phyloP scores from a whole-genome alignment of 1,140 invertebrate species.

The Trachymyrmex septentrionalis region DNA sequence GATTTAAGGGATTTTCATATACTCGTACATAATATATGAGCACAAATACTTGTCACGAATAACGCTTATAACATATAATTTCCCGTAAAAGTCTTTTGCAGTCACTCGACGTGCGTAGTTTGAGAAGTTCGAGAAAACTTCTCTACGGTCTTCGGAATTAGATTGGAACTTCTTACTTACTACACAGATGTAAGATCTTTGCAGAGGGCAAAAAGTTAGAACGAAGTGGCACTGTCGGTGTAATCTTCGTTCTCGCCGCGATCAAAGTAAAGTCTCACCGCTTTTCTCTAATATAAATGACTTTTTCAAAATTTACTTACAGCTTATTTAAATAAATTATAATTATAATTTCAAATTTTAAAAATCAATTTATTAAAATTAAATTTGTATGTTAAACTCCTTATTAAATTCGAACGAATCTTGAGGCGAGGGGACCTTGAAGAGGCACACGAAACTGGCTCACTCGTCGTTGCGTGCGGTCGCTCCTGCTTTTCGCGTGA shows the following conservation, averaged over 20 bases:
- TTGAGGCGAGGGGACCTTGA: slow-evolving; percentile 30
- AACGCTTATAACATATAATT: slow-evolving; percentile 28
- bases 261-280: not conserved
- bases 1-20: not conserved
- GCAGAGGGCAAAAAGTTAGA: slow-evolving; percentile 29
- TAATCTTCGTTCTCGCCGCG: not conserved
- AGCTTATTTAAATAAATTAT: not conserved
- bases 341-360: not conserved
- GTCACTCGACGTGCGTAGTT: slow-evolving; percentile 4
- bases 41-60: not conserved
- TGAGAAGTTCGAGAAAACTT: slow-evolving; percentile 5
- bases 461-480: slow-evolving; percentile 49
- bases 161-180: slow-evolving; percentile 42
- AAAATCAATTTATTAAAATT: not conserved
- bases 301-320: not conserved
- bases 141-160: slow-evolving; percentile 17
- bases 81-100: not conserved
- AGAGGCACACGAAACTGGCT: slow-evolving; percentile 42
- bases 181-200: slow-evolving; percentile 27
- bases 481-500: slow-evolving; percentile 63
- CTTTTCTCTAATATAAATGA: not conserved
- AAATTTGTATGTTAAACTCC: not conserved
- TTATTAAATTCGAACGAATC: slow-evolving; percentile 10
- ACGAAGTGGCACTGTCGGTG: not conserved
- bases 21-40: not conserved